These are phyloP conservation scores for Coryphaenoides rupestris DNA, from an alignment of 2,113 vertebrate species.

Conservation along the genomic window DNA sequence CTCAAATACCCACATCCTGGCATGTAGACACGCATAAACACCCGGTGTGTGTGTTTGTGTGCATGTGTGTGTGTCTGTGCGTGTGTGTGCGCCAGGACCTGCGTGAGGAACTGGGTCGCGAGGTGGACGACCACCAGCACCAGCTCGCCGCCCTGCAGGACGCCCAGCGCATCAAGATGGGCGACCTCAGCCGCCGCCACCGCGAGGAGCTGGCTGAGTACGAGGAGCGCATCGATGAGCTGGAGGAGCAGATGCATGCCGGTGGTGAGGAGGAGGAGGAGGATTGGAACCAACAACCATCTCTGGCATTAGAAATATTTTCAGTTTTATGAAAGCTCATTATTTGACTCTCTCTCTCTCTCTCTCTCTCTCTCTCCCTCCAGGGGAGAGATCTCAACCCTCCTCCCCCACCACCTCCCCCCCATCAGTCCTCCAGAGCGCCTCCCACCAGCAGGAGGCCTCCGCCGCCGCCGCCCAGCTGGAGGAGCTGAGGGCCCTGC, in stretches of 20 bases:
- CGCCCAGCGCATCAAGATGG: slow-evolving; percentile 86
- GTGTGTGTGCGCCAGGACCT: slow-evolving; percentile 77
- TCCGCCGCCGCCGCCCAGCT: too few relatives aligned
- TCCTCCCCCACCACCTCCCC: too few relatives aligned
- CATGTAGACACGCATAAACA: too few relatives aligned
- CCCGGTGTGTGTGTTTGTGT: too few relatives aligned
- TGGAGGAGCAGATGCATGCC: slow-evolving; percentile 84
- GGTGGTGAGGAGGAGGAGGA: slow-evolving; percentile 63
- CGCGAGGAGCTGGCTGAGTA: slow-evolving; percentile 88
- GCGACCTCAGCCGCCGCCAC: slow-evolving; percentile 83
- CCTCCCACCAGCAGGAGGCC: slow-evolving; percentile 70
- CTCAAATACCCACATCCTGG: too few relatives aligned
- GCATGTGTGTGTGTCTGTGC: background rate
- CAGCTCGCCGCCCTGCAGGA: slow-evolving; percentile 91
- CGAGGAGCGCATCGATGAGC: slow-evolving; percentile 91
- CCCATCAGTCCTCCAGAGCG: slow-evolving; percentile 58
- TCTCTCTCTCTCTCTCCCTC: slow-evolving; percentile 1
- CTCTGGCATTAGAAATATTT: too few relatives aligned
- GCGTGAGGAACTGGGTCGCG: slow-evolving; percentile 80
- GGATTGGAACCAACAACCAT: too few relatives aligned
- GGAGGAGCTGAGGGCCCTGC: slow-evolving; percentile 66
- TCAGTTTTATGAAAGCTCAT: too few relatives aligned
- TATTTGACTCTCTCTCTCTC: too few relatives aligned
- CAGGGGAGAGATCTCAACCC: too few relatives aligned
- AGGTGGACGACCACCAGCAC: slow-evolving; percentile 92